Evolutionary conservation across 2,888 invertebrate genomes (phyloP).

Genomic region (Melanostoma scalare): DNA sequence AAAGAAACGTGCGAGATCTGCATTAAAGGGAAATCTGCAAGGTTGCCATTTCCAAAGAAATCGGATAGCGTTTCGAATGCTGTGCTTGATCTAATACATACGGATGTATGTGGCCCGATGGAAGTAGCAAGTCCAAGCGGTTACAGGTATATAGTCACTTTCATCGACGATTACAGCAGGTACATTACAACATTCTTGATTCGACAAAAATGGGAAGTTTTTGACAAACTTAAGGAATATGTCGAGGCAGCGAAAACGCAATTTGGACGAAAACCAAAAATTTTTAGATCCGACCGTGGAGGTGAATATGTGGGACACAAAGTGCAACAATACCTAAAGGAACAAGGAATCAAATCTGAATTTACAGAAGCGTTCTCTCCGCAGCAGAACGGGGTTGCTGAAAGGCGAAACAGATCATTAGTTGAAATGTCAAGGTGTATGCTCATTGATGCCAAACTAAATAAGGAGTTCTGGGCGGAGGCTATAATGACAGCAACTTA

Average conservation of each 20-base stretch:
- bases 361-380: background rate
- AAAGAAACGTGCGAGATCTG: too few species aligned
- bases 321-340: background rate
- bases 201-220: background rate
- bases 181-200: background rate
- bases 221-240: background rate
- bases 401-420: background rate
- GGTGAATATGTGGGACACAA: conserved; percentile 1
- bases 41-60: too few species aligned
- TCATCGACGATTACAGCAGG: background rate
- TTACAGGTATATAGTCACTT: background rate
- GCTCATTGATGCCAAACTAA: background rate
- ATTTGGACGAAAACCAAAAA: background rate
- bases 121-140: background rate
- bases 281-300: too few species aligned
- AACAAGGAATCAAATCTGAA: background rate
- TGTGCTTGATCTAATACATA: background rate
- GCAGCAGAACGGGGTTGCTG: background rate
- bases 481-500: background rate
- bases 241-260: conserved; percentile 4
- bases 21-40: too few species aligned
- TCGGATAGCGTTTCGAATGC: too few species aligned
- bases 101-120: background rate
- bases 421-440: background rate
- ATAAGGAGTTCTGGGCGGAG: background rate